phyloP scores from a whole-genome alignment of 2,797 vertebrate species.

The Sebastes dallii region DNA sequence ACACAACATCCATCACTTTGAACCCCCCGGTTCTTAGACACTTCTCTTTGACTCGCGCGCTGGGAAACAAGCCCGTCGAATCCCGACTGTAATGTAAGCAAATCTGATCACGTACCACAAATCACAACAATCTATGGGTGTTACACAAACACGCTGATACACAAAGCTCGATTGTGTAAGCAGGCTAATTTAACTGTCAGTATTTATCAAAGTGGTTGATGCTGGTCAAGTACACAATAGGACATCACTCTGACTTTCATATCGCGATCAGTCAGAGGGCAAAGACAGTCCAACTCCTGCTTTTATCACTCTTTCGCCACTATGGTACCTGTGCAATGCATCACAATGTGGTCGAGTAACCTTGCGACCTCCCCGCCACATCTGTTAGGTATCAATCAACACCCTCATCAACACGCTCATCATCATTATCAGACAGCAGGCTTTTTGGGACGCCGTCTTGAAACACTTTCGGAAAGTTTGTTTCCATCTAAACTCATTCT shows the following conservation, averaged over 20 bases:
- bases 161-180: slow-evolving; percentile 39
- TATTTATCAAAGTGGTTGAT: slow-evolving; percentile 39
- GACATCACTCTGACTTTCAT: background rate
- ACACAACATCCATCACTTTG: slow-evolving; percentile 46
- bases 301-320: background rate
- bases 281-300: background rate
- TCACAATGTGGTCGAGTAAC: slow-evolving; percentile 21
- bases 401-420: slow-evolving; percentile 56
- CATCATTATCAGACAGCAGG: slow-evolving; percentile 64
- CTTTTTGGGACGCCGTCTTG: slow-evolving; percentile 59
- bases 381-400: slow-evolving; percentile 66
- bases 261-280: background rate
- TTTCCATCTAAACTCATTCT: slow-evolving; percentile 66
- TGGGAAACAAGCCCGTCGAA: slow-evolving; percentile 45
- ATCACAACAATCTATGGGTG: slow-evolving; percentile 47
- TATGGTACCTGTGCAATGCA: slow-evolving; percentile 24
- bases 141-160: slow-evolving; percentile 56
- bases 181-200: slow-evolving; percentile 52
- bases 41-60: slow-evolving; percentile 26
- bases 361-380: slow-evolving; percentile 35
- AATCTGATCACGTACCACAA: slow-evolving; percentile 52
- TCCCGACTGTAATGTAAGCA: slow-evolving; percentile 50
- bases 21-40: slow-evolving; percentile 15
- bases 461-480: slow-evolving; percentile 72
- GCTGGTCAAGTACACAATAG: slow-evolving; percentile 31